Percentiles rank a stretch among this genome's conserved stretches.
These are phyloP conservation scores for Acropora tenuis DNA, from an alignment of 64 coral and sea anemone species.

Conservation along the genomic window DNA sequence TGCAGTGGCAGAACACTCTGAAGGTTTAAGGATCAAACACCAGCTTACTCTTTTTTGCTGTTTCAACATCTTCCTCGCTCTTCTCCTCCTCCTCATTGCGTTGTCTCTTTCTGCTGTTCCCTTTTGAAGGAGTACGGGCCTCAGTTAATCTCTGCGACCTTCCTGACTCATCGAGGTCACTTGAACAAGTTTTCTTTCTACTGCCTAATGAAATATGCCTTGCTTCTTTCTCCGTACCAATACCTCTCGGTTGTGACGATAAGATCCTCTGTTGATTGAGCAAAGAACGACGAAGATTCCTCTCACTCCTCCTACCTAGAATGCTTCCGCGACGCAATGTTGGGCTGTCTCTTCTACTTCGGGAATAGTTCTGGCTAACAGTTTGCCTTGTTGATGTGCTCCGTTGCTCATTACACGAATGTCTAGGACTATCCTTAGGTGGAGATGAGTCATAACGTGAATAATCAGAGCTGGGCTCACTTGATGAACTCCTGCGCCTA, in stretches of 20 bases:
- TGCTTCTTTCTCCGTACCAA: not conserved
- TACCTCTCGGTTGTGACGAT: not conserved
- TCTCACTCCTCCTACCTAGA: not conserved
- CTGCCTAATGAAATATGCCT: not conserved
- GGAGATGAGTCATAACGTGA: not conserved
- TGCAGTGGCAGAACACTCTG: not conserved
- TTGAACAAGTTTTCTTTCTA: not conserved
- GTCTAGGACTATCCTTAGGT: not conserved
- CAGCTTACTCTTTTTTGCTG: slow-evolving; percentile 26
- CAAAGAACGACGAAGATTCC: slow-evolving; percentile 10
- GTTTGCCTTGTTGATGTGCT: not conserved
- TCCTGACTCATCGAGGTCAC: not conserved
- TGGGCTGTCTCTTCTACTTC: not conserved
- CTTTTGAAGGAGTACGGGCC: not conserved
- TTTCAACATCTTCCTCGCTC: not conserved
- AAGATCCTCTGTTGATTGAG: slow-evolving; percentile 13
- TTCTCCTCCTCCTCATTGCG: not conserved
- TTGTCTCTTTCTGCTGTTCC: not conserved
- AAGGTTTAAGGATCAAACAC: not conserved
- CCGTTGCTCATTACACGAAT: not conserved
- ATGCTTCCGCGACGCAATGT: not conserved
- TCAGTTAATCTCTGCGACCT: not conserved
- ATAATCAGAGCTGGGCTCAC: not conserved
- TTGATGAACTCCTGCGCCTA: not conserved
- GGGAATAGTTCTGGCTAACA: not conserved